Conservation (phyloP, 2,113 vertebrate genomes). For the Calyptommatus sinebrachiatus region DNA sequence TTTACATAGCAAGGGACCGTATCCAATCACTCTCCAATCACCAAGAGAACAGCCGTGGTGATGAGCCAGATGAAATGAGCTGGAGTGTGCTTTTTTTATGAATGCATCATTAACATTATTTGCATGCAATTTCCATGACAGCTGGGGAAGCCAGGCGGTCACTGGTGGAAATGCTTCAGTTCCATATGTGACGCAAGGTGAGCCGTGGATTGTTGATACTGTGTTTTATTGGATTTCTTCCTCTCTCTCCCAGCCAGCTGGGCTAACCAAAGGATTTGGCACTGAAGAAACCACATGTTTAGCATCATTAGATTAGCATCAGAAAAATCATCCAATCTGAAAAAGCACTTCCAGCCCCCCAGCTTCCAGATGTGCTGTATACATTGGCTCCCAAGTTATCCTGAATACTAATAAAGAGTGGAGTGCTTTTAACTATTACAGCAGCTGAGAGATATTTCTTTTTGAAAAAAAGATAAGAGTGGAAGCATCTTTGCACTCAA, state of each 20-base stretch:
- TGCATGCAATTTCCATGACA: constrained; percentile 27
- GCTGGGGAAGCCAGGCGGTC: constrained; percentile 15
- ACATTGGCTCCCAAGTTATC: not conserved
- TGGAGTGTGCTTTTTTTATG: constrained; percentile 16
- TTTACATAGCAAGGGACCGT: not conserved
- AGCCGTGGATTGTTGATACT: not conserved
- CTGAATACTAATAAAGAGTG: not conserved
- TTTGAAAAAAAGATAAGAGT: not conserved
- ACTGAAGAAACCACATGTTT: not conserved
- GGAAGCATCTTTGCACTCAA: constrained; percentile 19
- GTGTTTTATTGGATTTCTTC: not conserved
- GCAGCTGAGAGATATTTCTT: not conserved
- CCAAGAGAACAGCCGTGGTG: not conserved
- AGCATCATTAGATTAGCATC: not conserved
- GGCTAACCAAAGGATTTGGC: not conserved
- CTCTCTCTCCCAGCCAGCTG: not conserved
- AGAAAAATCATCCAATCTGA: not conserved
- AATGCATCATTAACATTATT: constrained; percentile 33
- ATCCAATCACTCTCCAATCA: constrained; percentile 19
- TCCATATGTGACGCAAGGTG: constrained; percentile 7
- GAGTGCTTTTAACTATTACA: constrained; percentile 6
- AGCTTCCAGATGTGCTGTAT: not conserved
- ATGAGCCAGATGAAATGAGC: constrained; percentile 15
- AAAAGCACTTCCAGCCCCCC: not conserved
- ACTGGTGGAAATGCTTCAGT: not conserved